phyloP scores from a whole-genome alignment of 2,888 invertebrate genomes.

The Ametastegia equiseti region DNA sequence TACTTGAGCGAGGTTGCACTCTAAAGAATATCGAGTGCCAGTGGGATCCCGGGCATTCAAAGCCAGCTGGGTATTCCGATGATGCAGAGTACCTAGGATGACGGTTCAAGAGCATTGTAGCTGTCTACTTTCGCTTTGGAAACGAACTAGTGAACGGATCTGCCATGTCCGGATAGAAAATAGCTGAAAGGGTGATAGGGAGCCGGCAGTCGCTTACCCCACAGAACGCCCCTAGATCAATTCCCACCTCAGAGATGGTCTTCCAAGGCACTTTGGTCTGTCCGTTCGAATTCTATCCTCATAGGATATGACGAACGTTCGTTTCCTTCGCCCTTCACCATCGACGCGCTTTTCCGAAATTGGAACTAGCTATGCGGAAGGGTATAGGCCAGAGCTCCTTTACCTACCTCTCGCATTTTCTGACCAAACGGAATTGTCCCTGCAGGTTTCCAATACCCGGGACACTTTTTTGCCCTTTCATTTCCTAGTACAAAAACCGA shows the following conservation, averaged over 20 bases:
- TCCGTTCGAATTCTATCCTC: background rate
- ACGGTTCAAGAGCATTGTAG: background rate
- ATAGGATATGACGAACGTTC: conserved; percentile 31
- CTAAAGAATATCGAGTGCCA: conserved; percentile 64
- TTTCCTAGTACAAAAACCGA: too few species aligned
- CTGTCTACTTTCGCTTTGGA: background rate
- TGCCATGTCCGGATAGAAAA: too few species aligned
- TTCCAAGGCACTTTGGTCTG: conserved; percentile 12
- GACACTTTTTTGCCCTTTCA: too few species aligned
- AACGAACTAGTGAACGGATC: background rate
- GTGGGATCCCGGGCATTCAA: conserved; percentile 27
- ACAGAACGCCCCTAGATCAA: background rate
- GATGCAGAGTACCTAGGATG: background rate
- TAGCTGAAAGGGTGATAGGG: background rate
- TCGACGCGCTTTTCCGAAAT: conserved; percentile 1
- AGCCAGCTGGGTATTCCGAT: conserved; percentile 14
- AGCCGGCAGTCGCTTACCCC: background rate
- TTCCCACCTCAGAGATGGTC: conserved; percentile 13
- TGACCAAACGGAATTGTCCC: too few species aligned
- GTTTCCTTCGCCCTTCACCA: background rate
- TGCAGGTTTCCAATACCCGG: too few species aligned
- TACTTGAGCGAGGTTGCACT: conserved; percentile 60
- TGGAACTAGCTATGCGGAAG: conserved; percentile 35
- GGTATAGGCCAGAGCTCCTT: background rate
- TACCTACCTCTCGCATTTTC: background rate